These are phyloP conservation scores for Parauchenoglanis punctatus DNA, from an alignment of 2,797 vertebrate species.

Conservation along the genomic window DNA sequence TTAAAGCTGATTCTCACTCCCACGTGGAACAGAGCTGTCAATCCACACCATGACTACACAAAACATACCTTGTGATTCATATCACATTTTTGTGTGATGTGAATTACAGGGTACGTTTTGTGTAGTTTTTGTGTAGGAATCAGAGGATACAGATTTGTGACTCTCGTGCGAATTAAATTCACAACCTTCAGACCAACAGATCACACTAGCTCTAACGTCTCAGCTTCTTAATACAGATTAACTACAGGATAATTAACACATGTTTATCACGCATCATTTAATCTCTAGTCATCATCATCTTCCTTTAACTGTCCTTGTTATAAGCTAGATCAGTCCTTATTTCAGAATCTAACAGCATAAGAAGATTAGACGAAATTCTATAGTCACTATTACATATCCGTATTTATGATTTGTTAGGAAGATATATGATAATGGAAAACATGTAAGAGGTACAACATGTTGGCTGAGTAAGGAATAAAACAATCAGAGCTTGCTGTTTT, in stretches of 20 bases:
- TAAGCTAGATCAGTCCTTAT: not conserved
- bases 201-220: not conserved
- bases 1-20: not conserved
- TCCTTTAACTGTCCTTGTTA: not conserved
- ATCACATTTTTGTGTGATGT: not conserved
- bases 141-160: not conserved
- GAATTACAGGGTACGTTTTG: too few relatives aligned
- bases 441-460: not conserved
- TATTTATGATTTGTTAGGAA: not conserved
- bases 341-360: not conserved
- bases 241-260: not conserved
- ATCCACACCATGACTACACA: not conserved
- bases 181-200: not conserved
- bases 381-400: not conserved
- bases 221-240: not conserved
- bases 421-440: not conserved
- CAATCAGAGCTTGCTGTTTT: not conserved
- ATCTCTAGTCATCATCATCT: not conserved
- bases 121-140: too few relatives aligned
- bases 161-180: not conserved
- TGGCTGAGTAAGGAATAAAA: not conserved
- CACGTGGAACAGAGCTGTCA: not conserved
- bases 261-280: too few relatives aligned
- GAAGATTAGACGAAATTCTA: not conserved
- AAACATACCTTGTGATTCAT: not conserved